Conservation (phyloP, 2,888 invertebrate species). For the Lissonota sp. region DNA sequence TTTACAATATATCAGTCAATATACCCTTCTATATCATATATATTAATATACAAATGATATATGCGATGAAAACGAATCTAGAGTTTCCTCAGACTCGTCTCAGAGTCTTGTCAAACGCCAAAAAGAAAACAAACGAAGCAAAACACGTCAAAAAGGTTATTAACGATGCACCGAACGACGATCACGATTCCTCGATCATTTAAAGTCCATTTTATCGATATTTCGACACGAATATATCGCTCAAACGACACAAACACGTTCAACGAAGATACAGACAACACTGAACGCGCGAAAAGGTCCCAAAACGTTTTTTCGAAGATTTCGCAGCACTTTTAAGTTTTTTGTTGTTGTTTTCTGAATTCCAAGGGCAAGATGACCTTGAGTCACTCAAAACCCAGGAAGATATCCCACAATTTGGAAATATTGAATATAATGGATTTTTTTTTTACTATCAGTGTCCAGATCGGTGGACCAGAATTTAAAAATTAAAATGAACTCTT, state of each 20-base stretch:
- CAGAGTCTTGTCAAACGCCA: neutral
- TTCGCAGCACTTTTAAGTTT: no score
- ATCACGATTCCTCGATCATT: slow-evolving; percentile 55
- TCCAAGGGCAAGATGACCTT: no score
- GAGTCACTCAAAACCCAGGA: no score
- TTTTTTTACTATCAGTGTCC: no score
- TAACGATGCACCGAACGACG: neutral
- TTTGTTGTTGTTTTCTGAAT: no score
- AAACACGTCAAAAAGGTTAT: neutral
- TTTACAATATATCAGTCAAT: slow-evolving; percentile 1
- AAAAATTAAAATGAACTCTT: no score
- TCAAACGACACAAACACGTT: neutral
- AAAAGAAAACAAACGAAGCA: slow-evolving; percentile 4
- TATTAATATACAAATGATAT: neutral
- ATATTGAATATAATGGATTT: no score
- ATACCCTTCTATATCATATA: neutral
- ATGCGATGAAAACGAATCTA: slow-evolving; percentile 3
- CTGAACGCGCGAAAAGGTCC: no score
- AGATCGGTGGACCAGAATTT: no score
- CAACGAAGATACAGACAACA: neutral
- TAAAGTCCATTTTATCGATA: slow-evolving; percentile 67
- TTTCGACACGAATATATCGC: neutral
- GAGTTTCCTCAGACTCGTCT: slow-evolving; percentile 30
- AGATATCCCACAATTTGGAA: no score
- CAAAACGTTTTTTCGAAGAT: no score